Conservation (phyloP, 1,140 invertebrate species). For the Lepidurus apus region DNA sequence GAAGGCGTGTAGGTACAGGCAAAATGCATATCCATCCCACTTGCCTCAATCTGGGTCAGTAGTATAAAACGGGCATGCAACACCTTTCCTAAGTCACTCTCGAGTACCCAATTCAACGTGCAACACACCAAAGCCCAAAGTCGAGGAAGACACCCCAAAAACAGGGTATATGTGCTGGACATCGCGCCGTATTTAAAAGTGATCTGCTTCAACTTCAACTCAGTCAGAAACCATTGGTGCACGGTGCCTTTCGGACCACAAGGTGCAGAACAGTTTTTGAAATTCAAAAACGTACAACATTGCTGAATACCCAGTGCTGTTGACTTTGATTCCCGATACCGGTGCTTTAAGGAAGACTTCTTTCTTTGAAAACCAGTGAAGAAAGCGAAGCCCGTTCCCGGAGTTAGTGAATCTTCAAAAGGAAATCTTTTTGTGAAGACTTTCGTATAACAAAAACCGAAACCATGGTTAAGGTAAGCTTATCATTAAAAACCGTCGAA, state of each 20-base stretch:
- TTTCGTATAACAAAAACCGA: neutral
- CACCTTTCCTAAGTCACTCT: constrained; percentile 2
- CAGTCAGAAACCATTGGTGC: neutral
- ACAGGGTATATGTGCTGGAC: neutral
- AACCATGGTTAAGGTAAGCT: constrained; percentile 22
- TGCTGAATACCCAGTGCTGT: neutral
- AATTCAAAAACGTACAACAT: neutral
- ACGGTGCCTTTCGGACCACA: neutral
- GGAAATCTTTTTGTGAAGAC: too few relatives aligned
- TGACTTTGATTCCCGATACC: neutral
- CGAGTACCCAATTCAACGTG: neutral
- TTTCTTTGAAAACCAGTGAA: too few relatives aligned
- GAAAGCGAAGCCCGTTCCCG: too few relatives aligned
- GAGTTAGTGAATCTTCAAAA: too few relatives aligned
- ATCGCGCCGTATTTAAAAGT: neutral
- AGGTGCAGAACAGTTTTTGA: neutral
- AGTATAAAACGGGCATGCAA: neutral
- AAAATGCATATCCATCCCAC: neutral
- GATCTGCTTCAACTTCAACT: neutral
- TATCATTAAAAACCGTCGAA: neutral
- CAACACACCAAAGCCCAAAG: neutral
- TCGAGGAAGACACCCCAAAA: neutral
- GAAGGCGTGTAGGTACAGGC: neutral
- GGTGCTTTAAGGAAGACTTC: too few relatives aligned
- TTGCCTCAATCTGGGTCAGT: constrained; percentile 11